These are phyloP conservation scores for Odontothrips loti DNA, from an alignment of 2,888 invertebrate species.

Conservation along the genomic window DNA sequence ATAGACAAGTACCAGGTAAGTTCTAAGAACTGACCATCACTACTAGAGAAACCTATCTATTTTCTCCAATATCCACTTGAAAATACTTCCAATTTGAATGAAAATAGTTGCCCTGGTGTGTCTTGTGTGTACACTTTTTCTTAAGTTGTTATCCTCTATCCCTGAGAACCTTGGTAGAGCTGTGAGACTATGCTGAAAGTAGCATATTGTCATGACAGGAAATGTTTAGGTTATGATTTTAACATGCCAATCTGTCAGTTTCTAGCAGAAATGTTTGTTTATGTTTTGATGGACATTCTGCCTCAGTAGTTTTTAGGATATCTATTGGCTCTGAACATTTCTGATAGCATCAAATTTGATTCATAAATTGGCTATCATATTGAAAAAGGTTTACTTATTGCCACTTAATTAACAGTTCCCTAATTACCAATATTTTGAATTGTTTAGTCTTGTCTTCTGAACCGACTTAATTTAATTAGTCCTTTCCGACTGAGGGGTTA, in stretches of 20 bases:
- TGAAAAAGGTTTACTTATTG: too few relatives aligned
- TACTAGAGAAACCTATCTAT: neutral
- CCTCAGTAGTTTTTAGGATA: neutral
- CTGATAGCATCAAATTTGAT: too few relatives aligned
- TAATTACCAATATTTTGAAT: too few relatives aligned
- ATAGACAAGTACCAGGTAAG: constrained; percentile 11
- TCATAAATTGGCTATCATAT: too few relatives aligned
- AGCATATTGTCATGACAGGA: neutral
- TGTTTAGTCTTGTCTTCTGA: too few relatives aligned
- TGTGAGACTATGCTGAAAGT: neutral
- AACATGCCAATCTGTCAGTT: neutral
- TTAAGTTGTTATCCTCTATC: neutral
- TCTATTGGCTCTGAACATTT: too few relatives aligned
- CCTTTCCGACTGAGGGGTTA: too few relatives aligned
- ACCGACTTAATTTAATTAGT: too few relatives aligned
- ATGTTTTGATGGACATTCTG: neutral
- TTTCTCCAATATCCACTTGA: neutral
- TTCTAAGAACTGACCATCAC: neutral
- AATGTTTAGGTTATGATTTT: constrained; percentile 10
- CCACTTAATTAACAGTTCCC: too few relatives aligned
- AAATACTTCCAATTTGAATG: neutral
- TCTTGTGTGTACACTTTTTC: neutral
- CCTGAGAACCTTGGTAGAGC: neutral
- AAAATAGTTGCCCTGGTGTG: neutral
- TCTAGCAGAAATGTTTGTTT: constrained; percentile 8